phyloP scores from a whole-genome alignment of 2,888 invertebrate species.

The Lithophane leautieri region DNA sequence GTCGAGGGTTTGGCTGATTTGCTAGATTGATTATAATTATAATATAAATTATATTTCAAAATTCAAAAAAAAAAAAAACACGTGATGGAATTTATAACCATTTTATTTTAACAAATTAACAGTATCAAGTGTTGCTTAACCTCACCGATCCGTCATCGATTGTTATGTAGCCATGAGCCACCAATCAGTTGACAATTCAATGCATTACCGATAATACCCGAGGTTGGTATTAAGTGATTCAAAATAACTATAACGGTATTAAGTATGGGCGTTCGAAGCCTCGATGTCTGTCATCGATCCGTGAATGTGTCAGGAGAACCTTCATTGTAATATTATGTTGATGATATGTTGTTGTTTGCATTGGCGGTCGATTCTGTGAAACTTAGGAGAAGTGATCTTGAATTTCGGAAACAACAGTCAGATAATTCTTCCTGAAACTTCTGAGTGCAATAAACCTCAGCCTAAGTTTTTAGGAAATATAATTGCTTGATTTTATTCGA shows the following conservation, averaged over 20 bases:
- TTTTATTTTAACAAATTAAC: not conserved
- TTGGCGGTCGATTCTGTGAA: not conserved
- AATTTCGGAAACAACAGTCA: not conserved
- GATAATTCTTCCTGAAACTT: not conserved
- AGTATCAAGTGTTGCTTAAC: not conserved
- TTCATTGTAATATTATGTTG: not conserved
- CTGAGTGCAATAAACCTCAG: not conserved
- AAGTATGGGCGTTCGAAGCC: conserved; percentile 8
- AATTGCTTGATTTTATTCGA: not conserved
- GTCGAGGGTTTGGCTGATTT: too few species aligned
- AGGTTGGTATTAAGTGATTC: conserved; percentile 19
- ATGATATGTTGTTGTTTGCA: not conserved
- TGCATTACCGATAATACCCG: not conserved
- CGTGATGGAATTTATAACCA: not conserved
- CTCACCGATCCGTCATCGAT: not conserved
- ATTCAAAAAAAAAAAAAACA: too few species aligned
- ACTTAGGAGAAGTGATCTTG: too few species aligned
- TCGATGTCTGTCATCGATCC: conserved; percentile 29
- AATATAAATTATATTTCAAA: too few species aligned
- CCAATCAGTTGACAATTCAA: not conserved
- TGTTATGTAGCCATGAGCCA: not conserved
- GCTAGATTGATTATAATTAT: too few species aligned
- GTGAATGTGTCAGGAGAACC: conserved; percentile 32
- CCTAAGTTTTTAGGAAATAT: not conserved
- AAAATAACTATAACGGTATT: conserved; percentile 18